These are phyloP conservation scores for Lasioglossum malachurum DNA, from an alignment of 2,888 invertebrate genomes.

Conservation along the genomic window DNA sequence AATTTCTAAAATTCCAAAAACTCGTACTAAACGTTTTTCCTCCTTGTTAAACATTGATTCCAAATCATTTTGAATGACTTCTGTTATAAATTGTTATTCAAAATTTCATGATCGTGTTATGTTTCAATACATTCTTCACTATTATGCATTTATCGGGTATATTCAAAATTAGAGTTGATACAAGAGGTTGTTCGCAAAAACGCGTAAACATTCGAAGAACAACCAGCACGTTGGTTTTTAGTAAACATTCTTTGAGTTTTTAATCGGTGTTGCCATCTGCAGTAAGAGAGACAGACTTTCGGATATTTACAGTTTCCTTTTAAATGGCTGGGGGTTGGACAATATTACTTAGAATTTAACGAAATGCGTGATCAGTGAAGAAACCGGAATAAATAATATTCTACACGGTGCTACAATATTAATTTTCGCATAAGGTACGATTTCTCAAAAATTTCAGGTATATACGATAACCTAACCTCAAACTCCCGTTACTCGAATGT, in stretches of 20 bases:
- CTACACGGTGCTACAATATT: conserved; percentile 11
- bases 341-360: conserved; percentile 34
- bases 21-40: conserved; percentile 13
- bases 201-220: background rate
- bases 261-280: conserved; percentile 58
- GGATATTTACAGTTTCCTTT: conserved; percentile 61
- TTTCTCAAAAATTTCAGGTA: background rate
- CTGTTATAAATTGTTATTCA: background rate
- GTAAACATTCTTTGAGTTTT: conserved; percentile 13
- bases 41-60: background rate
- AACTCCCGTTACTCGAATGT: conserved; percentile 26
- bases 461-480: conserved; percentile 52
- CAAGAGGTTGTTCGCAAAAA: background rate
- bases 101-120: background rate
- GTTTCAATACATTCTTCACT: background rate
- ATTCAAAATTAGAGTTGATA: background rate
- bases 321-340: conserved; percentile 42
- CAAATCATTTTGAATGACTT: conserved; percentile 9
- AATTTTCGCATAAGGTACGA: conserved; percentile 34
- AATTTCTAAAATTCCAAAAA: conserved; percentile 19
- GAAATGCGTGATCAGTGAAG: conserved; percentile 34
- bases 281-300: conserved; percentile 30
- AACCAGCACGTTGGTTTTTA: background rate
- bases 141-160: background rate
- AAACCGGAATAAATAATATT: background rate